phyloP scores from a whole-genome alignment of 2,888 invertebrate species.

The Opisthograptis luteolata region DNA sequence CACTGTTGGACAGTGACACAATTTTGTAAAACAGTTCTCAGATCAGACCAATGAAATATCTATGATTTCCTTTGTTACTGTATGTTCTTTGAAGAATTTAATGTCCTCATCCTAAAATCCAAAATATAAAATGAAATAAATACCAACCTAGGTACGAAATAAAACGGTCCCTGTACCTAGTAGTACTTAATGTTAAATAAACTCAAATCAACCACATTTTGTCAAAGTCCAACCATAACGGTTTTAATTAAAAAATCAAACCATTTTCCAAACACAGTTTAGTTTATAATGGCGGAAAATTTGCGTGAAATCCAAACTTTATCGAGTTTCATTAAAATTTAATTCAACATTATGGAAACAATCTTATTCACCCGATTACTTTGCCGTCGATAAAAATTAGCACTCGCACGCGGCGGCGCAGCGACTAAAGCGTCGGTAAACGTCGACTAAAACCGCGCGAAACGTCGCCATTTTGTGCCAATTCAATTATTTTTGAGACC shows the following conservation, averaged over 20 bases:
- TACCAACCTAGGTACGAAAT: background rate
- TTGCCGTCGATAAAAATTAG: conserved; percentile 61
- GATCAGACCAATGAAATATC: no score
- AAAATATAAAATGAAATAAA: background rate
- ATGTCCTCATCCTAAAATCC: no score
- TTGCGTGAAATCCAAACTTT: conserved; percentile 79
- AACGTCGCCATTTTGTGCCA: conserved; percentile 52
- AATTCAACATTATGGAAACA: conserved; percentile 56
- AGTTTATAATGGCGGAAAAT: conserved; percentile 77
- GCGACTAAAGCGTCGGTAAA: no score
- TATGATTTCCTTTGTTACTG: no score
- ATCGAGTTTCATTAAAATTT: conserved; percentile 73
- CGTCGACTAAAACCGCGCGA: conserved; percentile 25
- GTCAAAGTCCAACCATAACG: conserved; percentile 51
- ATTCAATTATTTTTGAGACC: conserved; percentile 61
- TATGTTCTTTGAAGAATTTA: no score
- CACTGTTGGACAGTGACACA: no score
- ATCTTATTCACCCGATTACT: conserved; percentile 54
- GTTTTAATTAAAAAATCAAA: conserved; percentile 81
- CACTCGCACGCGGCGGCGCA: conserved; percentile 36
- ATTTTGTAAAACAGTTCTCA: no score
- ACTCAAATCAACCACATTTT: conserved; percentile 70
- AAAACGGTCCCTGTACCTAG: background rate
- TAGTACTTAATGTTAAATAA: conserved; percentile 12
- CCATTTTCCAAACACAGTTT: conserved; percentile 80